Evolutionary conservation across 2,888 invertebrate genomes (phyloP), one percentile per base, ranked within the genome.

Genomic region (Crocallis elinguaria): DNA sequence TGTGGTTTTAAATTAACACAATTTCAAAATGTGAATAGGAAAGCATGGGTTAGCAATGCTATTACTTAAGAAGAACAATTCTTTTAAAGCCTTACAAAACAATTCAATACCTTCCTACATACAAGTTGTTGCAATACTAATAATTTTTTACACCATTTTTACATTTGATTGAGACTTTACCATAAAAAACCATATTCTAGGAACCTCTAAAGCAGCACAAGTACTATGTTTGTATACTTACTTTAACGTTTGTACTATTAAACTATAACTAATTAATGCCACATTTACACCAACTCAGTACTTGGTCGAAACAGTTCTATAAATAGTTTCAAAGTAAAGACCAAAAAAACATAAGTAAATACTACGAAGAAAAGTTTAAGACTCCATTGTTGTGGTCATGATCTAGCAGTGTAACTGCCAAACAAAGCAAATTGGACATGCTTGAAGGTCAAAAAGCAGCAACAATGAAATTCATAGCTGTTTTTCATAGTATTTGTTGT

Each of bases 211-310:
- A 14, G 27, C 7, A 43, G 53, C 53, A 53, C 48, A 53, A 33
- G 5, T 43, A 53, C 42, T 43, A 42, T 51, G 3, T 36, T 21
- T 9, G 29, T 33, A 49, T 44, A 54, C 43, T 49, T 44, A 49
- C 44, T 49, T 53, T 38, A 39, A 37, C 17, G 8, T 38, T 48
- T 48, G 19, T 46, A 38, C 27, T 49, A 37, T 27, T 14, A 32
- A 35, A 27, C 17, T 37, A 23, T 37, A 13, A 17, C 27, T 41
- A 27, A 19, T n/a, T n/a, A 19, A 33, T 29, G 12, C 21, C 42
- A 16, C 13, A 48, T 32, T 42, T 48, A 39, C 53, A 42, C 25
- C 45, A 33, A 21, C 23, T 3, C 11, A 23, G 12, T 38, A 17
- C 25, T 1, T 8, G 8, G 8, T 8, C 21, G 13, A 25, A 35